A percentile compares a stretch with the other conserved stretches of the same genome.
These are phyloP conservation scores for Pachypanchax playfairii DNA, from an alignment of 2,113 vertebrate species.

Conservation along the genomic window DNA sequence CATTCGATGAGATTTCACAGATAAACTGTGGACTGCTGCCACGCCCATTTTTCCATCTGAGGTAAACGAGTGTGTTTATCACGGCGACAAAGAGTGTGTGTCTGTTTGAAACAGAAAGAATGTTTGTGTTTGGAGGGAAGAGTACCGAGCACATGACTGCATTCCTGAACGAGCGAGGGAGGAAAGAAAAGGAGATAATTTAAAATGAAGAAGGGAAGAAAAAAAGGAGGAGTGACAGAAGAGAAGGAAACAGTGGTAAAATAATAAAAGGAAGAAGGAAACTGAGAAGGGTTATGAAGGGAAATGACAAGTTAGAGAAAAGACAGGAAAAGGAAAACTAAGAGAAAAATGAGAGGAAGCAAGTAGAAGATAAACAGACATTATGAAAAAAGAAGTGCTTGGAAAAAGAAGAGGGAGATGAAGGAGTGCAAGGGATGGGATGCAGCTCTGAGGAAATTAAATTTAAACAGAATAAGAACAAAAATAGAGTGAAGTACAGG, in stretches of 20 bases:
- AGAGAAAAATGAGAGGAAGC: too few species aligned
- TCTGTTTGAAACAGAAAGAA: slow-evolving; percentile 4
- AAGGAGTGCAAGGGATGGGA: background rate
- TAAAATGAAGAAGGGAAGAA: background rate
- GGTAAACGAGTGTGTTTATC: slow-evolving; percentile 20
- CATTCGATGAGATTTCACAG: background rate
- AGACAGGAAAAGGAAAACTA: background rate
- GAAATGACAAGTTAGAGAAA: background rate
- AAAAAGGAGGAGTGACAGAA: background rate
- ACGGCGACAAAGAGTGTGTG: slow-evolving; percentile 3
- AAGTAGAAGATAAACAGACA: background rate
- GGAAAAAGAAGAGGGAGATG: background rate
- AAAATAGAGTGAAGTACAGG: background rate
- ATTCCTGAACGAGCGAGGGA: slow-evolving; percentile 30
- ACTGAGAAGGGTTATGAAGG: background rate
- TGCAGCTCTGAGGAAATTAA: background rate
- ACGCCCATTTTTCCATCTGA: slow-evolving; percentile 13
- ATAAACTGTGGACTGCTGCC: background rate
- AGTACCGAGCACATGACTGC: slow-evolving; percentile 41
- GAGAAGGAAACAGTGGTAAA: background rate
- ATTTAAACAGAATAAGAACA: background rate
- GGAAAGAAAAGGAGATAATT: background rate
- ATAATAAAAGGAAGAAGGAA: background rate
- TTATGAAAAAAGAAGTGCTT: background rate
- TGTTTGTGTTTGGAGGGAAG: slow-evolving; percentile 23